Base-by-base conservation (phyloP, 2,888 invertebrate genomes). In the Escarpia spicata region DNA sequence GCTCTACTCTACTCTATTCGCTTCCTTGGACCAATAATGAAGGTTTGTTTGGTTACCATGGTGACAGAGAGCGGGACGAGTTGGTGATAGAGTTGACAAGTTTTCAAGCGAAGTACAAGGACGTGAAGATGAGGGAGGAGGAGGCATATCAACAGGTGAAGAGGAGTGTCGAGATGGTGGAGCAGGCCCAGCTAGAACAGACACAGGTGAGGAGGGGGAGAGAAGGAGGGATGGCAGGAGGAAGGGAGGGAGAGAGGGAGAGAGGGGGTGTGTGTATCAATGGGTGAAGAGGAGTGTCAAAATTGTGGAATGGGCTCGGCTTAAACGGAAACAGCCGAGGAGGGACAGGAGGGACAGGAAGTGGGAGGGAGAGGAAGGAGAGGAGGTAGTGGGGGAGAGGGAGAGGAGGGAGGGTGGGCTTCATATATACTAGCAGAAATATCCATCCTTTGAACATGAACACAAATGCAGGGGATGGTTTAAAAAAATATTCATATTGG, bases 131-230 rank as follows among this genome's bases (percentile, higher is more conserved):
- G 90, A 93, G 95, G 89, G 96, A 96, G 93, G 96, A 96, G 92
- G 96, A 95, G 52, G 95, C 96, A 6, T 96, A 96, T 92, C 94
- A 95, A 90, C 96, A 96, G 94, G 95, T 96, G 94, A 96, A 96
- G 94, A 44, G 89, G 19, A 95, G 96, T 75, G 95, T 96, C 58
- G 95, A 96, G 92, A 94, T 96, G 93, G 96, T 96, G 37, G 96
- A 96, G 92, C 95, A 96, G 94, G 95, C 96, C 19, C 96, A 96
- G 94, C 93, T 96, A 91, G 96, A 96, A 93, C 95, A 96, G 93
- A 96, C 96, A 44, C 94, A 96, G 96, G 96, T 96, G 26, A 26
- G 75, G 26, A 3, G 3, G 75, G 26, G 75, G 26, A 6, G 26
- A 19, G 75, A 19, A 26, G 26, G 26, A 0, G 19, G 60, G 60